Percentiles rank a stretch among this genome's conserved stretches.
phyloP scores from a whole-genome alignment of 2,797 vertebrate genomes.

The Coluber constrictor region DNA sequence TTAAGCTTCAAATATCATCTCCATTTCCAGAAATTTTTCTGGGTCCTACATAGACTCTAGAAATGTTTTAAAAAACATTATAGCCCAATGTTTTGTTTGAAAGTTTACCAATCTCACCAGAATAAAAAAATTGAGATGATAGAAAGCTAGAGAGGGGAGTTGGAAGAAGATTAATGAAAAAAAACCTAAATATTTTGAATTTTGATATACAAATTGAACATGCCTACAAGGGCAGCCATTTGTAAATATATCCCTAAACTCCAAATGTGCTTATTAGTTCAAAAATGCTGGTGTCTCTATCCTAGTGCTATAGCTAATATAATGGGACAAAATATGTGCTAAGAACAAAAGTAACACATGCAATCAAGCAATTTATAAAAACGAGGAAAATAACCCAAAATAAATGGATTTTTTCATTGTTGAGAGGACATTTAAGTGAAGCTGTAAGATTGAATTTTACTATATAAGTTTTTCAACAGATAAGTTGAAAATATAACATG shows the following conservation, averaged over 20 bases:
- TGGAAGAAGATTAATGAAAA: neutral
- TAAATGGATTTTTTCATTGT: neutral
- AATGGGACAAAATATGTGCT: neutral
- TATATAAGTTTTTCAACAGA: neutral
- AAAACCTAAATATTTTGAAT: neutral
- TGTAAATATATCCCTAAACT: neutral
- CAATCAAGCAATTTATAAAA: neutral
- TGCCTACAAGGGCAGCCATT: neutral
- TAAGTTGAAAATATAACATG: neutral
- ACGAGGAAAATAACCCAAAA: neutral
- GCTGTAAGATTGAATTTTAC: neutral
- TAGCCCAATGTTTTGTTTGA: neutral
- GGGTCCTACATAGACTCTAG: neutral
- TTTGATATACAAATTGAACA: neutral
- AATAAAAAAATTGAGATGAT: neutral
- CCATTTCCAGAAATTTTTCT: neutral
- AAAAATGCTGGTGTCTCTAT: neutral
- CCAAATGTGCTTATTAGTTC: neutral
- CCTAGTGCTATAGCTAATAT: neutral
- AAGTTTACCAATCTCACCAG: neutral
- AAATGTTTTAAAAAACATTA: neutral
- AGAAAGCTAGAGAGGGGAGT: neutral
- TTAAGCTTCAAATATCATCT: neutral
- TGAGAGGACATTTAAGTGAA: neutral
- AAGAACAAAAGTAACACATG: neutral